Base-by-base conservation (phyloP, 2,888 invertebrate species). In the Apotomis betuletana region DNA sequence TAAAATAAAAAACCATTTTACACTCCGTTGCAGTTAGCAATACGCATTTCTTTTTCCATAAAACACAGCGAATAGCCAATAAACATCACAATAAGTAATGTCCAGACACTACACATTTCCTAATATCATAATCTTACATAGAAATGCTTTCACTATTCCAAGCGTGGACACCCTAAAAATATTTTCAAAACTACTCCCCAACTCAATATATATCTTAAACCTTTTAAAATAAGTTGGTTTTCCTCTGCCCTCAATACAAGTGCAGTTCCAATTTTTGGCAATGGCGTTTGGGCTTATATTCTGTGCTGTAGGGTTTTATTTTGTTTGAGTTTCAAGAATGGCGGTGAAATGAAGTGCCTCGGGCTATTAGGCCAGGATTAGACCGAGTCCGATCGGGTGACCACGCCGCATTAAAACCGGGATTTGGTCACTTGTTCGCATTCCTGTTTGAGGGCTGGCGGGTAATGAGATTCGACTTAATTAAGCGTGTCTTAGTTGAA, bases 91-190 rank as follows among this genome's bases (percentile, higher is more conserved):
- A 72, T 72, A 72, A 72, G 52, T 72, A 68, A 68, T 67, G 68
- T 58, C 54, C 80, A 80, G 84, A 80, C 78, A 80, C 82, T 85
- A 85, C 86, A 87, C 83, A 83, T 83, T 85, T 84, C 83, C 79
- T 90, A 90, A 91, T 90, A 91, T 89, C 87, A 91, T 92, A 91
- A 92, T 91, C 91, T 91, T 89, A 93, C 92, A 93, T 79, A 83
- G 90, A 91, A 93, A 93, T 92, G 92, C 92, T 93, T 90, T 93
- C 85, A 92, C 89, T 88, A 90, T 87, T 84, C 85, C 80, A 83
- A 81, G 76, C 84, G 76, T 78, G 80, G 78, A 85, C 83, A 87
- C 89, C 88, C 87, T 82, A 86, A 85, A 89, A 89, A 88, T 85
- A 84, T 87, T 85, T 82, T 77, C 77, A 76, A 77, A 81, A 81